A percentile compares a stretch with the other conserved stretches of the same genome.
These are phyloP conservation scores for Nymphalis urticae DNA, from an alignment of 2,888 invertebrate genomes.

Conservation along the genomic window DNA sequence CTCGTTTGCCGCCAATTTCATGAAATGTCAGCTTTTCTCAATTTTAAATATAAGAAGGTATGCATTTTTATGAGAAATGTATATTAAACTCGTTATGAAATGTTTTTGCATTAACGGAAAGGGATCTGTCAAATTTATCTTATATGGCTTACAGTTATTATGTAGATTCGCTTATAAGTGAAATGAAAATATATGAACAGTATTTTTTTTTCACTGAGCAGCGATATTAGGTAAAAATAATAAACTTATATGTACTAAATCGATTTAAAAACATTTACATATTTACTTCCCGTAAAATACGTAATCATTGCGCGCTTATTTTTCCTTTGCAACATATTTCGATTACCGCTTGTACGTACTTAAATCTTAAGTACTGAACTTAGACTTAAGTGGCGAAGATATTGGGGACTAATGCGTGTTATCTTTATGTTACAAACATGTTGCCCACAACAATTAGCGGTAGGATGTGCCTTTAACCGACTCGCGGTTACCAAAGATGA, in stretches of 20 bases:
- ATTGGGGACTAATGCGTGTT: constrained; percentile 44
- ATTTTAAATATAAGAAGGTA: constrained; percentile 2
- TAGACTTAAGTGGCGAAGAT: constrained; percentile 47
- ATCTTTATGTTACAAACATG: constrained; percentile 51
- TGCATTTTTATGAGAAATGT: neutral
- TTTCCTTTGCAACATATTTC: constrained; percentile 3
- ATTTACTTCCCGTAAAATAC: no score
- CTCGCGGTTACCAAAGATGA: constrained; percentile 17
- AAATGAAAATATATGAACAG: no score
- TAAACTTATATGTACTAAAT: no score
- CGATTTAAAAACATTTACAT: no score
- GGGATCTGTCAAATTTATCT: neutral
- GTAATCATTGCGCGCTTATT: neutral
- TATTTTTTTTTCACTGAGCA: no score
- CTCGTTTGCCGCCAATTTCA: constrained; percentile 34
- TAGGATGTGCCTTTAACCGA: constrained; percentile 35
- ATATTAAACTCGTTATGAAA: constrained; percentile 5
- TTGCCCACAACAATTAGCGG: constrained; percentile 49
- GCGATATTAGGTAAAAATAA: no score
- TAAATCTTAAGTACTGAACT: constrained; percentile 31
- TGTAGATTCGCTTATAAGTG: no score
- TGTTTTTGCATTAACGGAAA: neutral
- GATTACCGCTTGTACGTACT: constrained; percentile 26
- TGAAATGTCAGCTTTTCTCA: constrained; percentile 17
- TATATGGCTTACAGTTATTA: no score